These are phyloP conservation scores for Apostichopus parvimensis DNA, from an alignment of 35 echinoderm and acorn worm genomes.

Conservation along the genomic window DNA sequence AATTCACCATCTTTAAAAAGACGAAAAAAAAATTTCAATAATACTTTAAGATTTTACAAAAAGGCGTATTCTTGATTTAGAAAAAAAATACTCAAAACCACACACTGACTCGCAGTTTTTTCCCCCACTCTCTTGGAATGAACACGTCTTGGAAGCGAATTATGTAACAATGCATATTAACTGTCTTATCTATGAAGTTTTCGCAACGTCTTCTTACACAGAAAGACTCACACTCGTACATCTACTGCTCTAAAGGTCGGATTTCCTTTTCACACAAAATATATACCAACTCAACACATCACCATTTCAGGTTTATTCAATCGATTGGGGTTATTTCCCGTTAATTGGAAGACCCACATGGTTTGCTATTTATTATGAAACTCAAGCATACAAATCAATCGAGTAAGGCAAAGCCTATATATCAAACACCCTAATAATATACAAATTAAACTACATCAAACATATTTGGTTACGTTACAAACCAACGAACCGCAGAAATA, in stretches of 20 bases:
- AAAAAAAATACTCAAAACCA: neutral
- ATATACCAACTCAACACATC: neutral
- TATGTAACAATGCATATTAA: neutral
- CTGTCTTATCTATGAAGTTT: neutral
- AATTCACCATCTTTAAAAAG: neutral
- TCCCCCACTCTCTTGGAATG: neutral
- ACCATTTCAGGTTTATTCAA: neutral
- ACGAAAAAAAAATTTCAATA: neutral
- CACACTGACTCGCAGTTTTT: neutral
- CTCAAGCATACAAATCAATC: neutral
- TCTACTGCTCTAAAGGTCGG: neutral
- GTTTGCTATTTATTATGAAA: neutral
- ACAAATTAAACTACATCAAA: neutral
- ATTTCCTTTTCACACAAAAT: neutral
- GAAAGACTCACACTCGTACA: neutral
- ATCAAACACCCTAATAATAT: neutral
- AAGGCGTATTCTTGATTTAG: too few species aligned
- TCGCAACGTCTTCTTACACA: neutral
- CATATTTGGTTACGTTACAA: neutral
- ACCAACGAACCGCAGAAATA: neutral
- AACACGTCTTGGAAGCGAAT: neutral
- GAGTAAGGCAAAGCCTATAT: neutral
- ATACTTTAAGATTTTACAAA: too few species aligned
- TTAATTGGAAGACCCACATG: conserved; percentile 5
- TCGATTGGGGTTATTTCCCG: neutral